Conservation (phyloP, 53 echinoderm and acorn worm species). For the Hippasteria phrygiana region DNA sequence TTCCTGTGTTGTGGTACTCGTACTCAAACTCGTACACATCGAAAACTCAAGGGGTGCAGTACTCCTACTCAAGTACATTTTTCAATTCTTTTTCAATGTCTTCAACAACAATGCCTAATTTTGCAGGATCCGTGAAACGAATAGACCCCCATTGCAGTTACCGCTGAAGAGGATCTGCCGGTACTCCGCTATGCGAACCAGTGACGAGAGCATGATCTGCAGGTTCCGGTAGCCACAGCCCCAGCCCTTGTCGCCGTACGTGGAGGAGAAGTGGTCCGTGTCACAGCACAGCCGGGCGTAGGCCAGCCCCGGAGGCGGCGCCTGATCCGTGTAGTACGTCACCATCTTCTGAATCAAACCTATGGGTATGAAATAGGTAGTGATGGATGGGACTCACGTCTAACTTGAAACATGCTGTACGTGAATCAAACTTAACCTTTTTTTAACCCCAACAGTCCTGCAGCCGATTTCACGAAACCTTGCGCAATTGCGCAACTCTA, state of each 20-base stretch:
- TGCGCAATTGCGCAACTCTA: no score
- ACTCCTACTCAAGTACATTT: no score
- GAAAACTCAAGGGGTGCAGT: no score
- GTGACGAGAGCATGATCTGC: slow-evolving; percentile 88
- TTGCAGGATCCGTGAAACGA: no score
- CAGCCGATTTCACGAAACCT: no score
- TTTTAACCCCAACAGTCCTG: no score
- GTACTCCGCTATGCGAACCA: slow-evolving; percentile 77
- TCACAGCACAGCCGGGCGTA: slow-evolving; percentile 71
- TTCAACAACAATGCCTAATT: no score
- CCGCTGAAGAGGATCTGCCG: slow-evolving; percentile 89
- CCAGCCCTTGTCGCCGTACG: slow-evolving; percentile 89
- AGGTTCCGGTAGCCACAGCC: slow-evolving; percentile 98
- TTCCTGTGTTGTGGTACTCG: no score
- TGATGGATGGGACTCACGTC: background rate
- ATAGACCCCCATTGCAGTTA: background rate
- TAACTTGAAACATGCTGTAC: no score
- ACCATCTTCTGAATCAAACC: slow-evolving; percentile 58
- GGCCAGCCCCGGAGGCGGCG: slow-evolving; percentile 16
- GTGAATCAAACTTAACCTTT: no score
- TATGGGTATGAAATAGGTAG: background rate
- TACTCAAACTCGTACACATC: no score
- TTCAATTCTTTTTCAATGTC: no score
- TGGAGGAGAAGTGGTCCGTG: slow-evolving; percentile 81
- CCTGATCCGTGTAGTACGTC: slow-evolving; percentile 35